These are phyloP conservation scores for Pyralis farinalis DNA, from an alignment of 2,888 invertebrate genomes.

Conservation along the genomic window DNA sequence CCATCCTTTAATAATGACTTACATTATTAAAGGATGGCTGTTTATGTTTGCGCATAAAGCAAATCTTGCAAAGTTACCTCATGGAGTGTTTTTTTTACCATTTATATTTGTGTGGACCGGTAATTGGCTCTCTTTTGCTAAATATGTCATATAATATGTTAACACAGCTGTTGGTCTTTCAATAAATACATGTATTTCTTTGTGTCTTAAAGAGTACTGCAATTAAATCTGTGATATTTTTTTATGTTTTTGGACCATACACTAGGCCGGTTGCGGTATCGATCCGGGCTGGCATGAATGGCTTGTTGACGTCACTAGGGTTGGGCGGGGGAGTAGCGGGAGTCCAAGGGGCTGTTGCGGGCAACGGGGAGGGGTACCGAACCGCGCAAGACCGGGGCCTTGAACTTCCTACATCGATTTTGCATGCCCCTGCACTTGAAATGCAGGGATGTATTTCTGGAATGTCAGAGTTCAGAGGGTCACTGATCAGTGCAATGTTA, in stretches of 20 bases:
- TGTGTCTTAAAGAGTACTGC: no score
- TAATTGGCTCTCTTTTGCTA: no score
- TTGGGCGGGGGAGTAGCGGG: conserved; percentile 8
- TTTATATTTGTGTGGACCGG: no score
- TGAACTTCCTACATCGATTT: conserved; percentile 26
- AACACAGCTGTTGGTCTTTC: no score
- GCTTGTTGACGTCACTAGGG: conserved; percentile 44
- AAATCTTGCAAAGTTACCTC: no score
- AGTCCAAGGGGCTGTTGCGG: conserved; percentile 9
- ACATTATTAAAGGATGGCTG: no score
- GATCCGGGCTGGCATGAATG: conserved; percentile 48
- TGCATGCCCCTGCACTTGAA: conserved; percentile 19
- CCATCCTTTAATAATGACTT: no score
- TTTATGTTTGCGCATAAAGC: no score
- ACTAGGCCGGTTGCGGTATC: conserved; percentile 24
- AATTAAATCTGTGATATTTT: no score
- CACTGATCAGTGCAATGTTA: neutral
- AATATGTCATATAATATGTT: no score
- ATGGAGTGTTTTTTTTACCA: no score
- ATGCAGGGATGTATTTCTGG: conserved; percentile 8
- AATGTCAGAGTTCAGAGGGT: neutral
- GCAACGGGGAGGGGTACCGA: conserved; percentile 7
- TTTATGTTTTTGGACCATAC: conserved; percentile 16
- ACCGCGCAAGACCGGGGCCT: conserved; percentile 15
- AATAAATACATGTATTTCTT: no score